These are phyloP conservation scores for Gorsachius magnificus DNA, from an alignment of 2,797 vertebrate species.

Conservation along the genomic window DNA sequence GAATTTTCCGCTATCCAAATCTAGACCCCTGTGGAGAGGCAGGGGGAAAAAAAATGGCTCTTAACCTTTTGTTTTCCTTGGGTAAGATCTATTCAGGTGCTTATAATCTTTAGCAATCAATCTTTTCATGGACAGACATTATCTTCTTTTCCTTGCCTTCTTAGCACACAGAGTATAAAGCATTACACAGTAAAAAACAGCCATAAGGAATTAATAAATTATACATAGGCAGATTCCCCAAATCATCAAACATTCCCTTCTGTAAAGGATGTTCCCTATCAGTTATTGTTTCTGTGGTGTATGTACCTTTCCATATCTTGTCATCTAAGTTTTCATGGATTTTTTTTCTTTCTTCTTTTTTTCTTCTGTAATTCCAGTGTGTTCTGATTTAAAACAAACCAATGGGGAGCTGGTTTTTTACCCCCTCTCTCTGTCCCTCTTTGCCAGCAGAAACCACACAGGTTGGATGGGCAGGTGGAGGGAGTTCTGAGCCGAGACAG, in stretches of 20 bases:
- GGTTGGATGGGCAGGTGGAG: background rate
- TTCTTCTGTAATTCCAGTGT: background rate
- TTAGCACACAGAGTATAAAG: background rate
- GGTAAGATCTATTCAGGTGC: background rate
- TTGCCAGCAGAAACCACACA: background rate
- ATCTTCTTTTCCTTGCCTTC: background rate
- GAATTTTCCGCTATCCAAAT: background rate
- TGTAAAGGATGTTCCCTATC: background rate
- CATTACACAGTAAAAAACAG: constrained; percentile 27
- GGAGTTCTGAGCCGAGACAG: background rate
- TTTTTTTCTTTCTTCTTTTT: background rate
- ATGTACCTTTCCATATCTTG: background rate
- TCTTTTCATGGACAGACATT: background rate
- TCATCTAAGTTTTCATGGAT: background rate
- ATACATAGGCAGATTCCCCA: constrained; percentile 39
- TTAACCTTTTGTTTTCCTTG: constrained; percentile 16
- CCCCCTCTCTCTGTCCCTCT: background rate
- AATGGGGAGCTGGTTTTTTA: background rate
- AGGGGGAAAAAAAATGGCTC: background rate
- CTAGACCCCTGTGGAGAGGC: background rate
- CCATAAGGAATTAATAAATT: constrained; percentile 51
- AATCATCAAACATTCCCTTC: constrained; percentile 38
- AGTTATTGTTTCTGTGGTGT: background rate
- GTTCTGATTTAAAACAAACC: background rate
- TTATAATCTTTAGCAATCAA: background rate